These are phyloP conservation scores for Cheilinus undulatus DNA, from an alignment of 2,113 vertebrate species.

Conservation along the genomic window DNA sequence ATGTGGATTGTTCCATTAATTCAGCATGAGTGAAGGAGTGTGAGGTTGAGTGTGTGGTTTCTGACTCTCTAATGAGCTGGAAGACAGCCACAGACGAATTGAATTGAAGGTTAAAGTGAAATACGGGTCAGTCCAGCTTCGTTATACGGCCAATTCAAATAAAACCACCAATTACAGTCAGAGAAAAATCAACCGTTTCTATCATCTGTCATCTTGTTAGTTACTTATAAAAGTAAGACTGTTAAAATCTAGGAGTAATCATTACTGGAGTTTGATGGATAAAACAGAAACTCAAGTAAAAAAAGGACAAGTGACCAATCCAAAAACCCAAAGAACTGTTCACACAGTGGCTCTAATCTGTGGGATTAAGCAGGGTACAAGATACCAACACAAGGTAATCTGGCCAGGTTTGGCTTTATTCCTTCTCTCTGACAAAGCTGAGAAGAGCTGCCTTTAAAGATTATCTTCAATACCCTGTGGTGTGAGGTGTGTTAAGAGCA, in stretches of 20 bases:
- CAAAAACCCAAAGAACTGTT: slow-evolving; percentile 1
- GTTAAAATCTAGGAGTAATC: not conserved
- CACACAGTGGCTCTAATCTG: slow-evolving; percentile 1
- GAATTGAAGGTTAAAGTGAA: slow-evolving; percentile 30
- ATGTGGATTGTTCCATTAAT: slow-evolving; percentile 70
- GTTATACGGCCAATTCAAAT: slow-evolving; percentile 21
- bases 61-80: slow-evolving; percentile 73
- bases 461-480: too few species aligned
- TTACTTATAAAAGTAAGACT: not conserved
- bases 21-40: slow-evolving; percentile 49
- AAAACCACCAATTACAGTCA: not conserved
- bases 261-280: not conserved
- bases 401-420: too few species aligned
- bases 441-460: too few species aligned
- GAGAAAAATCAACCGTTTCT: not conserved
- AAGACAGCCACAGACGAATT: slow-evolving; percentile 41
- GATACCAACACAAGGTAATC: too few species aligned
- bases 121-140: not conserved
- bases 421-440: too few species aligned
- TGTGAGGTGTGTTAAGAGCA: too few species aligned
- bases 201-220: not conserved
- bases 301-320: not conserved
- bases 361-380: slow-evolving; percentile 1
- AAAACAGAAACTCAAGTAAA: not conserved
- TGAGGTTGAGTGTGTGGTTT: slow-evolving; percentile 59